Evolutionary conservation across 2,113 vertebrate genomes (phyloP).

Genomic region (Myotis brandtii): DNA sequence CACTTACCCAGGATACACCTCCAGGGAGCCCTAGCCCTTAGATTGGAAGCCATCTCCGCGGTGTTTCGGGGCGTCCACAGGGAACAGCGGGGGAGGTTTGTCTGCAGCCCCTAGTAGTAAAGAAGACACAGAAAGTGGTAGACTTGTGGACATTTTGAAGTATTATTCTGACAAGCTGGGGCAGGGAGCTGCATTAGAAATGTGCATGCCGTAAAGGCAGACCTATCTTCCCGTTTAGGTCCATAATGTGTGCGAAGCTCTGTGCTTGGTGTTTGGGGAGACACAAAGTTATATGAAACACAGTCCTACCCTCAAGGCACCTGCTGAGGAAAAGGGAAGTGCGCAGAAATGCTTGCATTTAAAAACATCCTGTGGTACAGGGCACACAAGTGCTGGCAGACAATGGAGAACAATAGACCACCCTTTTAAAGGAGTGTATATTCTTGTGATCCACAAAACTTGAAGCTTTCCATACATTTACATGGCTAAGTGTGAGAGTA

Average conservation of each 20-base stretch:
- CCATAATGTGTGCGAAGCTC: neutral
- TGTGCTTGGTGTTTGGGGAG: neutral
- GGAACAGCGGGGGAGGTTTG: neutral
- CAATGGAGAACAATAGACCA: neutral
- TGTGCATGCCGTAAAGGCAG: neutral
- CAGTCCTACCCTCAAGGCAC: neutral
- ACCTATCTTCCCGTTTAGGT: neutral
- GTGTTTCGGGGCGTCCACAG: neutral
- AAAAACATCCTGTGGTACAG: neutral
- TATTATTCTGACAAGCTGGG: neutral
- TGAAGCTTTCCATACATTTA: neutral
- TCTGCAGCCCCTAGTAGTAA: neutral
- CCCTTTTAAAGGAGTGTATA: neutral
- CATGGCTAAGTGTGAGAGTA: neutral
- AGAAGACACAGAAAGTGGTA: neutral
- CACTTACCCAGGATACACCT: neutral
- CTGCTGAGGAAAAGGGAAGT: neutral
- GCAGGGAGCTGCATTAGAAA: neutral
- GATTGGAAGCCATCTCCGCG: neutral
- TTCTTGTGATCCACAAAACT: neutral
- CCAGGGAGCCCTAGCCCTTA: neutral
- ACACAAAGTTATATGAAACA: neutral
- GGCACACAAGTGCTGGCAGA: neutral
- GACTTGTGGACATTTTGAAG: constrained; percentile 35
- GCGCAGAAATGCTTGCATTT: neutral